Conservation (phyloP, 2,113 vertebrate species). For the Periophthalmodon schlosseri region DNA sequence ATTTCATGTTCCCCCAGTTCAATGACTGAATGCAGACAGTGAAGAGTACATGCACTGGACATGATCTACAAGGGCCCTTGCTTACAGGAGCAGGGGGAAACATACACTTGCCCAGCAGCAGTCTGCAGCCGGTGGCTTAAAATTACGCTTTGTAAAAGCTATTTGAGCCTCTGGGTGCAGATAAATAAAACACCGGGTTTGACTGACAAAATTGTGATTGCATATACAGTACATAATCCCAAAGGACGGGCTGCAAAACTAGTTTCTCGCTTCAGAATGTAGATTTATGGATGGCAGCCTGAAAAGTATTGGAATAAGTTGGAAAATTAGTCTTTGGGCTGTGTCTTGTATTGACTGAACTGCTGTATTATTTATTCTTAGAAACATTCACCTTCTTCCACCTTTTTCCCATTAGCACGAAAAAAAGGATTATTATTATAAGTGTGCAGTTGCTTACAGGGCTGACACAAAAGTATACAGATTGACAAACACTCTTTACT, state of each 20-base stretch:
- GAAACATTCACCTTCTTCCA: not conserved
- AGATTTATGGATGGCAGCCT: conserved; percentile 21
- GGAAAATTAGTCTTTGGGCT: not conserved
- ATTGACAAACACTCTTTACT: not conserved
- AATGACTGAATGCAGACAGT: conserved; percentile 28
- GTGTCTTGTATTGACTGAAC: conserved; percentile 3
- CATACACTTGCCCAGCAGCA: conserved; percentile 41
- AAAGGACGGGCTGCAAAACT: conserved; percentile 28
- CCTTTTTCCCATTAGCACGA: not conserved
- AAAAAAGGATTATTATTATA: not conserved
- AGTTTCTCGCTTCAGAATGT: conserved; percentile 1
- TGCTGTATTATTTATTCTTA: not conserved
- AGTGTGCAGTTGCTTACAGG: not conserved
- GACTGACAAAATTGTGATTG: conserved; percentile 41
- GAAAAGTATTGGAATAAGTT: not conserved
- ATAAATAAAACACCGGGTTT: conserved; percentile 41
- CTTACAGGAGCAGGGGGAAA: conserved; percentile 40
- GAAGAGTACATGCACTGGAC: conserved; percentile 39
- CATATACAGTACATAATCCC: conserved; percentile 38
- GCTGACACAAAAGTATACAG: not conserved
- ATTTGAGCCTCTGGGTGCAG: conserved; percentile 46
- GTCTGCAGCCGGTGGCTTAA: conserved; percentile 36
- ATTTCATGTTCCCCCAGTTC: conserved; percentile 32
- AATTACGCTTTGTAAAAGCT: conserved; percentile 52
- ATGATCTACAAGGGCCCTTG: conserved; percentile 36